These are phyloP conservation scores for Leucania comma DNA, from an alignment of 2,888 invertebrate genomes.

Conservation along the genomic window DNA sequence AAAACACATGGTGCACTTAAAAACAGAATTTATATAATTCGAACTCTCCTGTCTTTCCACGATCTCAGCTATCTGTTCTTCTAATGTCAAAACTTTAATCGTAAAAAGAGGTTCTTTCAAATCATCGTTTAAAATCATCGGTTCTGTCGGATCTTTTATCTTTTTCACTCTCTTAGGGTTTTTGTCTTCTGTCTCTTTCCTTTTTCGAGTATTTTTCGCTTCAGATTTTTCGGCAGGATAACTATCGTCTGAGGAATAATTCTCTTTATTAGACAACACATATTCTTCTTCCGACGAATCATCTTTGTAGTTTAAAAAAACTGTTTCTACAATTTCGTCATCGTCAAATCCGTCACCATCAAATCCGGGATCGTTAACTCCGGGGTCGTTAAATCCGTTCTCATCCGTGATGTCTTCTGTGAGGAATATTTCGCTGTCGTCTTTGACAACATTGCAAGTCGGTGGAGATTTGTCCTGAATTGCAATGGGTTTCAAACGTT, in stretches of 20 bases:
- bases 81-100: slow-evolving; percentile 77
- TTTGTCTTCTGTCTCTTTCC: slow-evolving; percentile 26
- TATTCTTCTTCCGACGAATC: slow-evolving; percentile 12
- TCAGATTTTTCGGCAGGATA: slow-evolving; percentile 72
- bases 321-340: neutral
- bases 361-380: slow-evolving; percentile 4
- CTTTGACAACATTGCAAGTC: slow-evolving; percentile 57
- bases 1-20: slow-evolving; percentile 82
- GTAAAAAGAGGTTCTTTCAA: slow-evolving; percentile 83
- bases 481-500: slow-evolving; percentile 43
- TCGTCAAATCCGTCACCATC: slow-evolving; percentile 11
- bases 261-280: slow-evolving; percentile 47
- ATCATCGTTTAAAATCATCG: slow-evolving; percentile 82
- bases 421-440: slow-evolving; percentile 65
- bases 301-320: slow-evolving; percentile 30
- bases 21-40: slow-evolving; percentile 82
- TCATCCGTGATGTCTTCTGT: slow-evolving; percentile 42
- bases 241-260: slow-evolving; percentile 78
- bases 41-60: slow-evolving; percentile 80
- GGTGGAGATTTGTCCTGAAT: slow-evolving; percentile 23
- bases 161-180: slow-evolving; percentile 57
- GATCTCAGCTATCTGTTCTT: slow-evolving; percentile 85
- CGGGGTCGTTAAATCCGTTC: slow-evolving; percentile 40
- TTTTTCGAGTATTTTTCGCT: slow-evolving; percentile 63
- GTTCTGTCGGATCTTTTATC: slow-evolving; percentile 60